Evolutionary conservation across 1,140 invertebrate genomes (phyloP).

Genomic region (Holcopasites calliopsidis): DNA sequence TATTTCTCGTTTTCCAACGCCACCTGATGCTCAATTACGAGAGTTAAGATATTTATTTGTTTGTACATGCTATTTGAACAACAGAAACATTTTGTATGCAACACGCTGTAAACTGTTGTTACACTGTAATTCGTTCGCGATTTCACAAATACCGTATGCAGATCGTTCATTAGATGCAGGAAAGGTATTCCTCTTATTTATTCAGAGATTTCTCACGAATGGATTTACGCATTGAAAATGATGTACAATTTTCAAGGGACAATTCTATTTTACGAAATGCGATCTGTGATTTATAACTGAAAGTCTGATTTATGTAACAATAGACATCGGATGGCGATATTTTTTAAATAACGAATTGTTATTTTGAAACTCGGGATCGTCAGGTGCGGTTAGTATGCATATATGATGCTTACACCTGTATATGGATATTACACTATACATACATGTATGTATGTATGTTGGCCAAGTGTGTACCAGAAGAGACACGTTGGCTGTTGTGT

Average conservation of each 20-base stretch:
- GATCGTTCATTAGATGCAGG: too few relatives aligned
- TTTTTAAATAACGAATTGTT: not conserved
- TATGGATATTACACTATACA: not conserved
- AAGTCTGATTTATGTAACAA: not conserved
- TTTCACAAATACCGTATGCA: too few relatives aligned
- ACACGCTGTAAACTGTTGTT: too few relatives aligned
- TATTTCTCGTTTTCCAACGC: not conserved
- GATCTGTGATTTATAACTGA: not conserved
- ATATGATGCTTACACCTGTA: too few relatives aligned
- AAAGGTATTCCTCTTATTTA: too few relatives aligned
- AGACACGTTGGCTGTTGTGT: conserved; percentile 41
- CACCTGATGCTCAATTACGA: not conserved
- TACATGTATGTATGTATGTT: not conserved
- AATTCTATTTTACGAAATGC: not conserved
- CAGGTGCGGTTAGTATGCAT: too few relatives aligned
- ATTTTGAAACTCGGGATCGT: not conserved
- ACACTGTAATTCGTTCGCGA: too few relatives aligned
- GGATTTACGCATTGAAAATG: not conserved
- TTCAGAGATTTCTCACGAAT: not conserved
- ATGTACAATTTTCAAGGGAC: not conserved
- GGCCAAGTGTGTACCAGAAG: not conserved
- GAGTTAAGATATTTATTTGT: not conserved
- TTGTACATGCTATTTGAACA: too few relatives aligned
- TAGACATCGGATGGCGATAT: not conserved
- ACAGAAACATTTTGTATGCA: too few relatives aligned